Percentiles rank a stretch among this genome's conserved stretches.
Evolutionary conservation across 2,797 vertebrate species (phyloP).

Genomic region (Enteromius argenteus): DNA sequence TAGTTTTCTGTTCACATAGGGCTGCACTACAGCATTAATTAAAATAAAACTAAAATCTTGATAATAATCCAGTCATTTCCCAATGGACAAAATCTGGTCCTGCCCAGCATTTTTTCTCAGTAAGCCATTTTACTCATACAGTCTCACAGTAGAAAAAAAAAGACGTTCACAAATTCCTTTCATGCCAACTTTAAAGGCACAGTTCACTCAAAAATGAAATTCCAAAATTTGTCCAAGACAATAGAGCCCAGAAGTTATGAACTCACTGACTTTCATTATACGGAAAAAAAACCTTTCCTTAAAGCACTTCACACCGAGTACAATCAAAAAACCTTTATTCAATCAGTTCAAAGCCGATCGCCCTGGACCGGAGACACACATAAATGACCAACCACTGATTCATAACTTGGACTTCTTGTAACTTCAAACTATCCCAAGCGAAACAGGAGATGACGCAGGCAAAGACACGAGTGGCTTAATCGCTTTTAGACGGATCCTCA

Average conservation of each 20-base stretch:
- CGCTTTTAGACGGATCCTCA: constrained; percentile 74
- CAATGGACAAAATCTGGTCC: background rate
- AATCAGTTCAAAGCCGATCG: constrained; percentile 48
- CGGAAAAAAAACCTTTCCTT: background rate
- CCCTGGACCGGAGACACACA: constrained; percentile 44
- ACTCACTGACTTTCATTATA: background rate
- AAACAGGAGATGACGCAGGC: constrained; percentile 82
- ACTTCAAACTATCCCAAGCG: constrained; percentile 65
- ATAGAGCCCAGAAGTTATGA: background rate
- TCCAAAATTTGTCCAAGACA: background rate
- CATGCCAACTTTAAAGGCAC: background rate
- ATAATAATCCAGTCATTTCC: background rate
- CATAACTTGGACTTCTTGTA: constrained; percentile 68
- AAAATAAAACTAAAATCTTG: background rate
- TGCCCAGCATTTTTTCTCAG: background rate
- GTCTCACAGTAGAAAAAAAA: background rate
- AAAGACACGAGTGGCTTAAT: constrained; percentile 72
- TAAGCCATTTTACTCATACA: background rate
- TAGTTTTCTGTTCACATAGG: background rate
- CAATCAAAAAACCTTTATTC: constrained; percentile 14
- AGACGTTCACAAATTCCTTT: background rate
- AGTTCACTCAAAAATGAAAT: background rate
- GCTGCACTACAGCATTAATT: background rate
- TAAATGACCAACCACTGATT: constrained; percentile 71
- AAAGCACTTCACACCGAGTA: background rate